Conservation (phyloP, 1,140 invertebrate genomes). For the Cotesia glomerata region DNA sequence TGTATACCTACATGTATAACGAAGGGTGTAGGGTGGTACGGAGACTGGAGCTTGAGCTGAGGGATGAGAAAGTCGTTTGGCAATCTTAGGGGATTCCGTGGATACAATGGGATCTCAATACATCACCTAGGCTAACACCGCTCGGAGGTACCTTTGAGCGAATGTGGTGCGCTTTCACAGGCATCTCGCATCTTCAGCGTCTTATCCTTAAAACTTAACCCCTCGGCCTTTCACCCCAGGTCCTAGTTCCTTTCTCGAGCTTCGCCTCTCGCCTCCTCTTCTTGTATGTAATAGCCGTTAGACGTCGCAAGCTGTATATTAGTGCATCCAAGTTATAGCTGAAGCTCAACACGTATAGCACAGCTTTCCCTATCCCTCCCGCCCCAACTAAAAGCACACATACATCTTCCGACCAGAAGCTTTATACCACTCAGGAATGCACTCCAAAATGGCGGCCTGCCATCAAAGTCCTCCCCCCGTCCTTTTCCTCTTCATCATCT, state of each 20-base stretch:
- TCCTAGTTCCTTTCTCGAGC: constrained; percentile 42
- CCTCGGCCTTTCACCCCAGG: neutral
- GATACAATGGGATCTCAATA: constrained; percentile 66
- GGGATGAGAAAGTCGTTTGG: constrained; percentile 54
- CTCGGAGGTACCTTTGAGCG: constrained; percentile 17
- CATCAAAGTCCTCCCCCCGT: neutral
- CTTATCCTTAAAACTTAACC: constrained; percentile 2
- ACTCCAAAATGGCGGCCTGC: constrained; percentile 16
- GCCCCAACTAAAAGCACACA: neutral
- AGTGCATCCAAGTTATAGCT: constrained; percentile 57
- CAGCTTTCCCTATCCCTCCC: constrained; percentile 27
- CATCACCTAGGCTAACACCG: constrained; percentile 61
- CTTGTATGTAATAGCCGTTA: constrained; percentile 57
- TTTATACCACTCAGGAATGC: constrained; percentile 17
- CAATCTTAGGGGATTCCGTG: constrained; percentile 64
- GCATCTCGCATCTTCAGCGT: constrained; percentile 9
- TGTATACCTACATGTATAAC: too few species aligned
- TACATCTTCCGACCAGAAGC: neutral
- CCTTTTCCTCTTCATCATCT: neutral
- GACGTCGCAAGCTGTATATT: constrained; percentile 37
- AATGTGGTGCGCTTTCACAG: neutral
- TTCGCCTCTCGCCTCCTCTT: constrained; percentile 56
- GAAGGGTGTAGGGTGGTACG: constrained; percentile 12
- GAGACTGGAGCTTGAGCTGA: constrained; percentile 21
- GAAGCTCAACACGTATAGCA: constrained; percentile 59